Percentiles rank a stretch among this genome's conserved stretches.
Conservation (phyloP, 1,140 invertebrate genomes). For the Drosophila takahashii region DNA sequence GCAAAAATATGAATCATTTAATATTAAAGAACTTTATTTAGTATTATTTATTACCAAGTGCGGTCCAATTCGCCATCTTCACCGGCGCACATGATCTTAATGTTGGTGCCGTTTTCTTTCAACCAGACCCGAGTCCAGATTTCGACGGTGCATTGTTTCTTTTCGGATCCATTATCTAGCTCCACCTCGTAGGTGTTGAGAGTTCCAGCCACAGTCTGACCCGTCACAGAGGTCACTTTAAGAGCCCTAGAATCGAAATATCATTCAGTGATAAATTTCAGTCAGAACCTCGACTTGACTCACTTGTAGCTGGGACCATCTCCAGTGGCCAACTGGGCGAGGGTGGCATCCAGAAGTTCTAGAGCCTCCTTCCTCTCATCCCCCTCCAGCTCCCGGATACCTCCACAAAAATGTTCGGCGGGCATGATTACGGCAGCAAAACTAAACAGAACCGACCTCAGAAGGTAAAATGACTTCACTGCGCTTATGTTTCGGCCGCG, state of each 20-base stretch:
- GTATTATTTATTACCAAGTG: too few species aligned
- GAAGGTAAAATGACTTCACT: slow-evolving; percentile 1
- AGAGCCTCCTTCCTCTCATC: slow-evolving; percentile 13
- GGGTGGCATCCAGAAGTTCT: slow-evolving; percentile 13
- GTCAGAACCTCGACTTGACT: neutral
- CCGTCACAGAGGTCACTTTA: slow-evolving; percentile 48
- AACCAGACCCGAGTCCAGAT: slow-evolving; percentile 58
- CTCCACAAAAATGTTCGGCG: slow-evolving; percentile 9
- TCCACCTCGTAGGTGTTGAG: slow-evolving; percentile 56
- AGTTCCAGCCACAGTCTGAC: slow-evolving; percentile 59
- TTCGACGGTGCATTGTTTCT: slow-evolving; percentile 54
- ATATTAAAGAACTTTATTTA: too few species aligned
- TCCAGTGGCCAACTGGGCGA: slow-evolving; percentile 31
- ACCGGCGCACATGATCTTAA: slow-evolving; percentile 53
- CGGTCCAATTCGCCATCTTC: slow-evolving; percentile 45
- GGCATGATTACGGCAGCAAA: slow-evolving; percentile 1
- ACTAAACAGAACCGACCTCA: slow-evolving; percentile 7
- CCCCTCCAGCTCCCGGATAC: slow-evolving; percentile 11
- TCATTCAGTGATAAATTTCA: neutral
- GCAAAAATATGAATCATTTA: too few species aligned
- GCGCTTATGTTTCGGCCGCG: slow-evolving; percentile 9
- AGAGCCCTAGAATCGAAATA: slow-evolving; percentile 22
- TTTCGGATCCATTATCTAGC: slow-evolving; percentile 42
- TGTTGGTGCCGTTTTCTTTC: slow-evolving; percentile 49
- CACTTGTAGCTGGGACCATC: slow-evolving; percentile 54